These are phyloP conservation scores for Lepus oiostolus DNA, from an alignment of 2,797 vertebrate genomes.

Conservation along the genomic window DNA sequence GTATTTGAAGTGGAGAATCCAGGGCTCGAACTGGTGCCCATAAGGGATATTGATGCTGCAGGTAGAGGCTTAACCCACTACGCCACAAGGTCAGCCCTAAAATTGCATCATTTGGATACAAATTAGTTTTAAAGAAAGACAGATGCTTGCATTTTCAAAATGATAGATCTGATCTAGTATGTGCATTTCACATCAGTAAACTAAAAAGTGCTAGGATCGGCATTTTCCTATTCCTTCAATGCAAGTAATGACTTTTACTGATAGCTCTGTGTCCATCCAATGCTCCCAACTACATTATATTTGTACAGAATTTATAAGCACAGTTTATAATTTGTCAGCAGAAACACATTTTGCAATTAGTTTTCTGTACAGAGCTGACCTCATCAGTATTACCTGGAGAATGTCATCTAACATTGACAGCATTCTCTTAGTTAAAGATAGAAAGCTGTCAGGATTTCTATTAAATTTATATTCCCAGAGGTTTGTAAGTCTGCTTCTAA, in stretches of 20 bases:
- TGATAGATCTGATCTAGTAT: background rate
- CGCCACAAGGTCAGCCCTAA: background rate
- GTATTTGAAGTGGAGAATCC: no score
- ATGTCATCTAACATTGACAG: constrained; percentile 58
- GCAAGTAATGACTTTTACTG: constrained; percentile 52
- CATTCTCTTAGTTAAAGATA: constrained; percentile 66
- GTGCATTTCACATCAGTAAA: constrained; percentile 39
- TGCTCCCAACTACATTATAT: constrained; percentile 52
- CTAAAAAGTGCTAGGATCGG: constrained; percentile 63
- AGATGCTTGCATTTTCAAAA: constrained; percentile 7
- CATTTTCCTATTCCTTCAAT: constrained; percentile 43
- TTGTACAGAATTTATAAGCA: constrained; percentile 66
- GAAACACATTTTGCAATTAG: constrained; percentile 75
- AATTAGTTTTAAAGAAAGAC: constrained; percentile 45
- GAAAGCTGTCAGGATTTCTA: constrained; percentile 64
- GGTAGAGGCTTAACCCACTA: no score
- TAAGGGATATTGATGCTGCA: no score
- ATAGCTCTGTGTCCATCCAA: constrained; percentile 18
- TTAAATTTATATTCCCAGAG: constrained; percentile 73
- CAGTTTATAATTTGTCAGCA: constrained; percentile 78
- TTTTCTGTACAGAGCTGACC: constrained; percentile 72
- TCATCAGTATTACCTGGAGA: constrained; percentile 74
- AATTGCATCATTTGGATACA: constrained; percentile 36
- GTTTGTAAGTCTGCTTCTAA: constrained; percentile 68
- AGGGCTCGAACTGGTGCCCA: no score